Conservation (phyloP, 1,140 invertebrate species). For the Halictus rubicundus region DNA sequence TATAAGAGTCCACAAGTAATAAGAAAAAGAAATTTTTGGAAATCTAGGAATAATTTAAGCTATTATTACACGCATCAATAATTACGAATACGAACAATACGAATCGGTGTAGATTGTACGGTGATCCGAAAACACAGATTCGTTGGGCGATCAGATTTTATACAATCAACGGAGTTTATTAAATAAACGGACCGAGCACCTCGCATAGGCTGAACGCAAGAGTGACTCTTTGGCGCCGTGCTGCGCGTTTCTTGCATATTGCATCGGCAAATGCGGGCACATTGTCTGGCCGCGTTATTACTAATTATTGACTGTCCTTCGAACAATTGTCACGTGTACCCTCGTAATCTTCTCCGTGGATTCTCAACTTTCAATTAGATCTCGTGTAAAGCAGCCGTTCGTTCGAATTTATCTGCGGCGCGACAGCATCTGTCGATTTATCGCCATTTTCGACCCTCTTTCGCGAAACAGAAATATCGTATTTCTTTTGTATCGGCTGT, state of each 20-base stretch:
- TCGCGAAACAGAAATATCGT: too few relatives aligned
- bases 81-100: too few relatives aligned
- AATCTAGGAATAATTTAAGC: too few relatives aligned
- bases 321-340: constrained; percentile 52
- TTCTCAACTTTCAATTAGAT: constrained; percentile 32
- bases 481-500: too few relatives aligned
- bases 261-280: constrained; percentile 66
- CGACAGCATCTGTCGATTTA: neutral
- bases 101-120: neutral
- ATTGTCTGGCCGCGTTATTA: constrained; percentile 72
- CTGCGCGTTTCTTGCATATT: constrained; percentile 45
- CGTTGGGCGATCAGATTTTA: constrained; percentile 17
- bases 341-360: constrained; percentile 32
- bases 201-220: constrained; percentile 36
- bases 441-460: neutral
- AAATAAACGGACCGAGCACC: constrained; percentile 40
- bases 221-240: constrained; percentile 43
- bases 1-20: too few relatives aligned
- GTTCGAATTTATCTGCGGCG: neutral
- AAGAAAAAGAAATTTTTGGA: too few relatives aligned
- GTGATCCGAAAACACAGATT: neutral
- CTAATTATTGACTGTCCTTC: constrained; percentile 73
- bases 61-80: too few relatives aligned
- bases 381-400: neutral
- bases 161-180: constrained; percentile 24